Evolutionary conservation across 2,888 invertebrate species (phyloP), one percentile per base, ranked within the genome.

Genomic region (Ectemnius continuus): DNA sequence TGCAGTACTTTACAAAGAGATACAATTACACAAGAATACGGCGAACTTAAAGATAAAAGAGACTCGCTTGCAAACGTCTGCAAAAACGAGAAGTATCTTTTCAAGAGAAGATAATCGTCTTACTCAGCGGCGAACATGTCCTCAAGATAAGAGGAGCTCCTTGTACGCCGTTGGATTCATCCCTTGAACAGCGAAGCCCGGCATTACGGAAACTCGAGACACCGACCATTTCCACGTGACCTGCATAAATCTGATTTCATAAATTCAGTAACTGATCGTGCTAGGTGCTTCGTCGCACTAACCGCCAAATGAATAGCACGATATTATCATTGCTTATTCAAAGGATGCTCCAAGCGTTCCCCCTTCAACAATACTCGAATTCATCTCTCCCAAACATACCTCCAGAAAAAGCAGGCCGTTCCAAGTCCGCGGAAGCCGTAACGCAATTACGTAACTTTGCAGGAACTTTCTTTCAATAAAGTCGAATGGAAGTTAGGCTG

Each of bases 131-230:
- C 58, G 76, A 83, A 72, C 77, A 75, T 73, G 79, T 84, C 78
- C 78, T 71, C 73, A 47, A 71, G 79, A 80, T 86, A 83, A 85
- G 82, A 85, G 85, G 81, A 85, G 86, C 79, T 76, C 75, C 79
- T 80, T 75, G 81, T 77, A 73, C 76, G 78, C 78, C 69, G 64
- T 67, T 78, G 78, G 81, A 83, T 85, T 80, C 69, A 75, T 69
- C 75, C 73, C 70, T 47, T 59, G 64, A 78, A 76, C 65, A 71
- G 77, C 77, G 79, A 86, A 86, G 83, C 79, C 82, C 75, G 58
- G 76, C 71, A 78, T 83, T 85, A 76, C 74, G 81, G 77, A 79
- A 82, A 82, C 72, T 74, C 66, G 80, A 83, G 80, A 80, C 70
- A 66, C 8, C 75, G 74, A 65, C 76, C 75, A 85, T 85, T 79